Evolutionary conservation across 2,113 vertebrate genomes (phyloP).

Genomic region (Epinephelus cyanopodus): DNA sequence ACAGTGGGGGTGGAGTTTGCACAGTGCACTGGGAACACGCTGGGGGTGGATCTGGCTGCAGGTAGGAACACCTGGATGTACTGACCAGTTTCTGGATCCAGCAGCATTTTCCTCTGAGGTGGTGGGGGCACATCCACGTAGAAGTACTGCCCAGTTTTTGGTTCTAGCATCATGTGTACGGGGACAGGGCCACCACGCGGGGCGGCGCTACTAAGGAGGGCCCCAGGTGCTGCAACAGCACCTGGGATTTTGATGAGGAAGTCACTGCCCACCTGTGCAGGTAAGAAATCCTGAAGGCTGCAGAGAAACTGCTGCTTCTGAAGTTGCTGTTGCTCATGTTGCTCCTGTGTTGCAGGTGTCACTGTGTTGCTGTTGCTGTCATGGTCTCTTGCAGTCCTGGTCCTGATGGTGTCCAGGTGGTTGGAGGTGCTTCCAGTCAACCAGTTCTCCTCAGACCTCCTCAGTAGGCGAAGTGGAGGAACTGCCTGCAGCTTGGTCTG

Average conservation of each 20-base stretch:
- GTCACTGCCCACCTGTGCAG: constrained; percentile 39
- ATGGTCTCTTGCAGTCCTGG: constrained; percentile 4
- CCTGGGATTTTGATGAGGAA: constrained; percentile 8
- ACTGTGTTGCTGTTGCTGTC: not conserved
- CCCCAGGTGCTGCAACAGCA: not conserved
- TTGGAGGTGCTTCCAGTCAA: not conserved
- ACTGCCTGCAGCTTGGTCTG: not conserved
- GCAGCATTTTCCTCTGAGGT: constrained; percentile 87
- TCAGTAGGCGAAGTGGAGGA: constrained; percentile 21
- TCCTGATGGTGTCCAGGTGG: not conserved
- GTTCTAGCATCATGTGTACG: constrained; percentile 86
- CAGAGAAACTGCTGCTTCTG: constrained; percentile 12
- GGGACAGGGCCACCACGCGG: not conserved
- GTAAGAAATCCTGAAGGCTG: constrained; percentile 36
- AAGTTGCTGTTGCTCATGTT: not conserved
- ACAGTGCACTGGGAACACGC: constrained; percentile 72
- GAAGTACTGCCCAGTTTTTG: constrained; percentile 86
- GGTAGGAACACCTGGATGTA: constrained; percentile 90
- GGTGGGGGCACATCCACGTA: constrained; percentile 83
- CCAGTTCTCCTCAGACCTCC: constrained; percentile 38
- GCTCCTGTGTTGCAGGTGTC: constrained; percentile 17
- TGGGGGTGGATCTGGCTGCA: constrained; percentile 58
- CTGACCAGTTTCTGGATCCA: constrained; percentile 91
- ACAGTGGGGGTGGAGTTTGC: constrained; percentile 11
- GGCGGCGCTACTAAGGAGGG: not conserved